phyloP scores from a whole-genome alignment of 2,888 invertebrate genomes.

The Dermolepida albohirtum region DNA sequence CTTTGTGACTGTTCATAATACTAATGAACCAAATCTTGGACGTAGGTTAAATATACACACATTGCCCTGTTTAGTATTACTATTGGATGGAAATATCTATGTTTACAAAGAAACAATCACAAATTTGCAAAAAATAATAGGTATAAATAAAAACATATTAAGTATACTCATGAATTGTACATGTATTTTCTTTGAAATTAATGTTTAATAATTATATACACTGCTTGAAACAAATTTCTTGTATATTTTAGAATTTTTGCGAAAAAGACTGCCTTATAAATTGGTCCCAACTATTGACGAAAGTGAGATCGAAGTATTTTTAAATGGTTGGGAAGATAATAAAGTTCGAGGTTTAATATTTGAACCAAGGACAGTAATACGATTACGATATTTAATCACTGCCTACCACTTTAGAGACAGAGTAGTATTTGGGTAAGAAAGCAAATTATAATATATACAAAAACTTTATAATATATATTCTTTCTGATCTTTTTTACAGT shows the following conservation, averaged over 20 bases:
- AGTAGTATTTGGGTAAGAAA: constrained; percentile 85
- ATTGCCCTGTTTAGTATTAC: constrained; percentile 84
- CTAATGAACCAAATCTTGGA: constrained; percentile 81
- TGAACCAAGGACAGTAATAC: constrained; percentile 79
- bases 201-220: too few relatives aligned
- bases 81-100: constrained; percentile 86
- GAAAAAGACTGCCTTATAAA: constrained; percentile 87
- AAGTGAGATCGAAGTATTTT: constrained; percentile 79
- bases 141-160: constrained; percentile 62
- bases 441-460: background rate
- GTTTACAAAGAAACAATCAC: constrained; percentile 86
- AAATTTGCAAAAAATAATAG: constrained; percentile 84
- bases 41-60: constrained; percentile 83
- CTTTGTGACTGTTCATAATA: constrained; percentile 86
- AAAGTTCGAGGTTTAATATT: constrained; percentile 90
- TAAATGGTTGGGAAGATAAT: constrained; percentile 93
- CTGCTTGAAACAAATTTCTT: background rate
- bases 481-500: constrained; percentile 62
- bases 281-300: constrained; percentile 79
- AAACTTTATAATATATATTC: background rate
- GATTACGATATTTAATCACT: constrained; percentile 87
- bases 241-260: constrained; percentile 78
- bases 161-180: background rate
- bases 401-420: constrained; percentile 88
- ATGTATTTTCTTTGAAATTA: too few relatives aligned